Percentiles rank a stretch among this genome's conserved stretches.
Conservation (phyloP, 2,888 invertebrate species). For the Osmoderma eremita region DNA sequence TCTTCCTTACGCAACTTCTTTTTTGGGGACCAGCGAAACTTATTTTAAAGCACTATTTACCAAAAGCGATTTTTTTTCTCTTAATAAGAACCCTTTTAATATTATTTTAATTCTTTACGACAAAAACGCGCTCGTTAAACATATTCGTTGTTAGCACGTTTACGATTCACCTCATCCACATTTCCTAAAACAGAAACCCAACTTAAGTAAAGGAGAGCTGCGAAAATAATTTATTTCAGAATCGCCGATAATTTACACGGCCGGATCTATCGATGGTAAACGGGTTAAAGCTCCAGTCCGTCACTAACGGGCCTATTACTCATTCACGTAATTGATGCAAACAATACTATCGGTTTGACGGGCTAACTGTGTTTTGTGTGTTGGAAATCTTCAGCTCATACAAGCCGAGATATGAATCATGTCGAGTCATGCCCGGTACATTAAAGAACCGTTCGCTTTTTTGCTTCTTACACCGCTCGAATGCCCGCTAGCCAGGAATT, state of each 20-base stretch:
- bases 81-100: no score
- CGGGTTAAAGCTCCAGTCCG: conserved; percentile 10
- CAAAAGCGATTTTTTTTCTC: no score
- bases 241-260: conserved; percentile 22
- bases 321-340: conserved; percentile 36
- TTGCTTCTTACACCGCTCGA: not conserved
- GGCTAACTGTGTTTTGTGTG: conserved; percentile 25
- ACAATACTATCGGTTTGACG: conserved; percentile 32
- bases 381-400: conserved; percentile 11
- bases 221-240: conserved; percentile 31
- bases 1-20: not conserved
- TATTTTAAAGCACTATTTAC: no score
- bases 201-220: conserved; percentile 11
- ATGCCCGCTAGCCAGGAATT: not conserved
- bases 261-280: conserved; percentile 7
- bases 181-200: not conserved
- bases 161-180: not conserved
- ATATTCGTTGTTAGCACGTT: not conserved
- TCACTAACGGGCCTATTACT: conserved; percentile 33
- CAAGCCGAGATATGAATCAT: conserved; percentile 14
- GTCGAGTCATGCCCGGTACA: conserved; percentile 23
- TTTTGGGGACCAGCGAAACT: no score
- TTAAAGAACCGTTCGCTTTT: conserved; percentile 8
- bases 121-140: no score
- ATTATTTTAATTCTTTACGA: no score